A percentile compares a stretch with the other conserved stretches of the same genome.
Evolutionary conservation across 2,113 vertebrate genomes (phyloP).

Genomic region (Stegostoma tigrinum): DNA sequence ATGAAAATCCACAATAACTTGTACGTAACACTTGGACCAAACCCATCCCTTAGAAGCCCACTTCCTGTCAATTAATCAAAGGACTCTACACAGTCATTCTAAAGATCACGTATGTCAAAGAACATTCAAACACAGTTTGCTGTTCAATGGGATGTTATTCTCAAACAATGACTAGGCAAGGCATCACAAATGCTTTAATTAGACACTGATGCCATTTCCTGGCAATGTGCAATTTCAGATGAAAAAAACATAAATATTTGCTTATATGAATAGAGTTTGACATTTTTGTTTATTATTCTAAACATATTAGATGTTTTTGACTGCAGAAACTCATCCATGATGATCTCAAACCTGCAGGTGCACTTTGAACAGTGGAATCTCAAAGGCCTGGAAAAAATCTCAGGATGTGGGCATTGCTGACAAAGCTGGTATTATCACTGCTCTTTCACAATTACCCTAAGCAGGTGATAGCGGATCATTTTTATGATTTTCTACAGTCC

Average conservation of each 20-base stretch:
- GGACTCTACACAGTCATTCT: background rate
- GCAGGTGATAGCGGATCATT: background rate
- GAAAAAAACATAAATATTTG: background rate
- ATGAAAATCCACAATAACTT: background rate
- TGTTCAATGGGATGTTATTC: background rate
- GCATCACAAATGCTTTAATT: background rate
- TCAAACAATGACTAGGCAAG: background rate
- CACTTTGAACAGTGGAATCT: background rate
- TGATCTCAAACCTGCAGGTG: background rate
- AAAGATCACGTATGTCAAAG: background rate
- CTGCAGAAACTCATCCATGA: background rate
- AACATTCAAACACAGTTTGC: background rate
- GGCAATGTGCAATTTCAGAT: background rate
- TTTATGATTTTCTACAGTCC: background rate
- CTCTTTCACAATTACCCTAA: background rate
- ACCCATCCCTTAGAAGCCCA: background rate
- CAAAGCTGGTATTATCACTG: background rate
- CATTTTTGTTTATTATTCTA: slow-evolving; percentile 1
- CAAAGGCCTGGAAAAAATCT: background rate
- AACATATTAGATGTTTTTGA: background rate
- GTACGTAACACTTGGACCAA: background rate
- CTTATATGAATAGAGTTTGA: slow-evolving; percentile 15
- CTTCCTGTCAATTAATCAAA: background rate
- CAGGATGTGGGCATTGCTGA: background rate
- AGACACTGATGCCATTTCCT: background rate